These are phyloP conservation scores for Machimus atricapillus DNA, from an alignment of 2,888 invertebrate species.

Conservation along the genomic window DNA sequence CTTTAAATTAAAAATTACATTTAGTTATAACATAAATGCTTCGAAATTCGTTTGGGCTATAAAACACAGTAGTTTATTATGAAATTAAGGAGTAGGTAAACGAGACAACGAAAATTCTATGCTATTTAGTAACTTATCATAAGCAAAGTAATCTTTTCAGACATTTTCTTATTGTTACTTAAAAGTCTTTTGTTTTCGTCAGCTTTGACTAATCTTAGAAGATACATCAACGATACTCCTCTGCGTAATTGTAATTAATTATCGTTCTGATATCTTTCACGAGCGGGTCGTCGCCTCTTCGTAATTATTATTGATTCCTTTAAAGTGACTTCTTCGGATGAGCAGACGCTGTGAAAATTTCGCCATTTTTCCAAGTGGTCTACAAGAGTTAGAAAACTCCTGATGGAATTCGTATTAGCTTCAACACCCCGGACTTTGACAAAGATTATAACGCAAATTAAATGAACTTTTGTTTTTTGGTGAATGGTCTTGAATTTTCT, in stretches of 20 bases:
- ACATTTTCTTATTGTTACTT: too few relatives aligned
- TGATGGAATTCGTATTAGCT: conserved; percentile 6
- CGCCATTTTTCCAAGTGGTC: neutral
- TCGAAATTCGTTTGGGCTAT: too few relatives aligned
- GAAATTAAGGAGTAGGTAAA: too few relatives aligned
- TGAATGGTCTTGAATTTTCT: neutral
- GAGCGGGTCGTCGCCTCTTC: neutral
- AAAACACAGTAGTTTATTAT: too few relatives aligned
- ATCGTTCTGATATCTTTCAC: neutral
- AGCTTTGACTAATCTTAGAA: neutral
- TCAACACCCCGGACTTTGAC: neutral
- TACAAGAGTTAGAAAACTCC: neutral
- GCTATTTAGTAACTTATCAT: too few relatives aligned
- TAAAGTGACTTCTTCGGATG: neutral
- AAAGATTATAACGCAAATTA: conserved; percentile 14
- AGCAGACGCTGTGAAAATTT: neutral
- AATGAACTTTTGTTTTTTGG: conserved; percentile 25
- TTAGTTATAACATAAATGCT: too few relatives aligned
- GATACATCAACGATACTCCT: neutral
- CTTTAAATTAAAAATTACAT: too few relatives aligned
- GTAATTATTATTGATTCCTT: neutral
- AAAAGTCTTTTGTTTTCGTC: neutral
- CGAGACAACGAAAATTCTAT: too few relatives aligned
- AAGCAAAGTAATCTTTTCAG: too few relatives aligned
- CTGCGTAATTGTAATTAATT: neutral